Evolutionary conservation across 2,797 vertebrate genomes (phyloP).

Genomic region (Hozukius guyotensis): DNA sequence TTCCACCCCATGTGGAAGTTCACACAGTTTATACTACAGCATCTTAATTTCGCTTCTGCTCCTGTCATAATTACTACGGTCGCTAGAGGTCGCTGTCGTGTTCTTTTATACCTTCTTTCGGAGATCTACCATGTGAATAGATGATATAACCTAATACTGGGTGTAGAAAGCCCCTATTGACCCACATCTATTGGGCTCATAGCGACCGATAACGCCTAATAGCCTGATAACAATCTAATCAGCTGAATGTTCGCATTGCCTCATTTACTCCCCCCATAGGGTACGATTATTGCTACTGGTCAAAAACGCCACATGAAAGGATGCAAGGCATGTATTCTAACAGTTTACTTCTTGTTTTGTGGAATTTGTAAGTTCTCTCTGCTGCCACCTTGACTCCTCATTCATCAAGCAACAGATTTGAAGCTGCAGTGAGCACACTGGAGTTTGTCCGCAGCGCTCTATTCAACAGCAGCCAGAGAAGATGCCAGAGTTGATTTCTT

Average conservation of each 20-base stretch:
- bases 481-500: slow-evolving; percentile 17
- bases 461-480: slow-evolving; percentile 1
- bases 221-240: not conserved
- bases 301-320: not conserved
- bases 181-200: too few species aligned
- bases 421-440: not conserved
- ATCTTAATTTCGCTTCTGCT: too few species aligned
- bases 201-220: too few species aligned
- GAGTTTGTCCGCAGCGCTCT: not conserved
- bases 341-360: not conserved
- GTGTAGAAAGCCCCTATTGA: too few species aligned
- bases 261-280: not conserved
- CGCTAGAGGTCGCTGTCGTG: too few species aligned
- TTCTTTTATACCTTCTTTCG: too few species aligned
- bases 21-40: too few species aligned
- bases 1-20: too few species aligned
- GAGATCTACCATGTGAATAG: too few species aligned
- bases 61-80: too few species aligned
- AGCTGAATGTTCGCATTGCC: not conserved
- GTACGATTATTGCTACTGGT: not conserved
- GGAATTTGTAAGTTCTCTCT: not conserved
- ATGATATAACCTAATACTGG: too few species aligned
- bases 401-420: not conserved
- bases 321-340: not conserved
- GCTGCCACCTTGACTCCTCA: not conserved